Conservation (phyloP, 2,888 invertebrate genomes). For the Scelioninae gen. 2 region DNA sequence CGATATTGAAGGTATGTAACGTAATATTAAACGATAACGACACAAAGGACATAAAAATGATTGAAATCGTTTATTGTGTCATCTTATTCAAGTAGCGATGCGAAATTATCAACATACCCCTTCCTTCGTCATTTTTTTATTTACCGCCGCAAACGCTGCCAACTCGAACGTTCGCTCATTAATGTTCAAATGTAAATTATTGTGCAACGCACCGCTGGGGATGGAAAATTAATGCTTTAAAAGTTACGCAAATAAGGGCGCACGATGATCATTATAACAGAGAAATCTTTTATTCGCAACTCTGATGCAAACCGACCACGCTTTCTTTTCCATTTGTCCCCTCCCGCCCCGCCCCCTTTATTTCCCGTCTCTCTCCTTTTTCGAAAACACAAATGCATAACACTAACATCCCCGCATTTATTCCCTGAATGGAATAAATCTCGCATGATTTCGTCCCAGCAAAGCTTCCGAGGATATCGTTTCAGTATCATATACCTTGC, state of each 20-base stretch:
- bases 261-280: slow-evolving; percentile 18
- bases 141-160: slow-evolving; percentile 1
- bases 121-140: neutral
- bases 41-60: too few relatives aligned
- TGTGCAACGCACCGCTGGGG: slow-evolving; percentile 7
- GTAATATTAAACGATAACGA: too few relatives aligned
- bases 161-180: slow-evolving; percentile 28
- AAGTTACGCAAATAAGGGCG: slow-evolving; percentile 20
- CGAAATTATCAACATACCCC: neutral
- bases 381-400: slow-evolving; percentile 34
- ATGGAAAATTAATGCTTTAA: slow-evolving; percentile 25
- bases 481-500: slow-evolving; percentile 62
- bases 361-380: slow-evolving; percentile 8
- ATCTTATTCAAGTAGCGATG: too few relatives aligned
- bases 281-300: slow-evolving; percentile 16
- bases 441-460: slow-evolving; percentile 47
- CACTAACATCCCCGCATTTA: slow-evolving; percentile 23
- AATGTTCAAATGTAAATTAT: slow-evolving; percentile 34
- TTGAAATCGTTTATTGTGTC: too few relatives aligned
- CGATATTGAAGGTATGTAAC: too few relatives aligned
- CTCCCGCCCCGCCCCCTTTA: too few relatives aligned
- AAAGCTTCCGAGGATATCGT: slow-evolving; percentile 59
- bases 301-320: slow-evolving; percentile 4
- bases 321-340: slow-evolving; percentile 9
- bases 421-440: slow-evolving; percentile 42